Base-by-base conservation (phyloP, 2,113 vertebrate species). In the Hippocampus zosterae region DNA sequence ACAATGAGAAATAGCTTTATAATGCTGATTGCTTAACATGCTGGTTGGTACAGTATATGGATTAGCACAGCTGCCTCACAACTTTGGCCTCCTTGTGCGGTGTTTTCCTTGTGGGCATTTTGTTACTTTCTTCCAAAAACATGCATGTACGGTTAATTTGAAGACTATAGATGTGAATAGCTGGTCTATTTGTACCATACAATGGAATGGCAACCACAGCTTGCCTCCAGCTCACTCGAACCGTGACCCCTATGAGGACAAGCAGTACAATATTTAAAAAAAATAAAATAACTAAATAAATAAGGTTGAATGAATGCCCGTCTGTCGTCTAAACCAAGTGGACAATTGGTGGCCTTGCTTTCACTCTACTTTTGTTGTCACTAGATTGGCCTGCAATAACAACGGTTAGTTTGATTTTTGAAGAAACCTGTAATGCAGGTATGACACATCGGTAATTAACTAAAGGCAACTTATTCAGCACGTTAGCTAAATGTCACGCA, bases 381-480 rank as follows among this genome's bases (percentile, higher is more conserved):
- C 5, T 57, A 23, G 19, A 37, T 70, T 52, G 12, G 0, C 5
- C 18, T 15, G 2, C 8, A 16, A 8, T 61, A 19, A 63, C 56
- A 19, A 19, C 40, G 48, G 2, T 44, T 42, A 27, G 62, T 69
- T 37, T 74, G 67, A 61, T 55, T 23, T 41, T 18, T 46, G 46
- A 61, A 53, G 53, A 76, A 89, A 85, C 86, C 73, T 81, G 85
- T 67, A 1, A 5, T 65, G 67, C 78, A 64, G 62, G 71, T 73
- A n/a, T 65, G 72, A 73, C 53, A 19, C 70, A 29, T 33, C 25
- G 7, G 29, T 59, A 13, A 59, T 29, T 15, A 65, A 65, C 25
- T 10, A 37, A 37, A 37, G 33, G 10, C 40, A 64, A 64, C 12
- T 64, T 15, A 44, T n/a, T 12, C n/a, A 8, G 21, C 62, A 25